Evolutionary conservation across 2,797 vertebrate genomes (phyloP), one percentile per base, ranked within the genome.

Genomic region (Neomorphus geoffroyi): DNA sequence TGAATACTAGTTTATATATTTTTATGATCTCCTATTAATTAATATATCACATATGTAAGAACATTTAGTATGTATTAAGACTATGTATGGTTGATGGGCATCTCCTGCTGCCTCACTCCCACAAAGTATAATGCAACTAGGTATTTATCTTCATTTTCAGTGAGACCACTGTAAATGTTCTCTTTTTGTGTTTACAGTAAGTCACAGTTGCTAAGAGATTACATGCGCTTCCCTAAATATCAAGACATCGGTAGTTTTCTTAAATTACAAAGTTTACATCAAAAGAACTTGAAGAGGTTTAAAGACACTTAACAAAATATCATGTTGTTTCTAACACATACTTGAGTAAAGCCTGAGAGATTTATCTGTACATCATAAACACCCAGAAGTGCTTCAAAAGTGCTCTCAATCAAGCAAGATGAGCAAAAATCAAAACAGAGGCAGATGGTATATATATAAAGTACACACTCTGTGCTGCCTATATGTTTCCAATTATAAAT

Each of bases 371-470:
- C 41, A 16, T 51, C 67, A 58, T 23, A 77, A 84, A 82, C 43
- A 93, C 17, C 24, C 12, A 32, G 30, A 78, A 90, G 18, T 54
- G 5, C 27, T 86, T 79, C 21, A 50, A 60, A 86, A 87, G 22
- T 43, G 10, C 70, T 89, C 64, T 70, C 45, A 51, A 74, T 28
- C 81, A 79, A 81, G 46, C 73, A 65, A 61, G 48, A 54, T 14
- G 10, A 89, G 28, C 7, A 88, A 91, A 64, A 26, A 14, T 43
- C 48, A 80, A 87, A 92, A 18, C 54, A 89, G 56, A 80, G 21
- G 45, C 91, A 94, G 89, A 95, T 93, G 90, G 89, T 32, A 5
- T 45, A 84, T 45, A 84, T 28, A 15, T 27, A 33, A 88, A 56
- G 26, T 56, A 93, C 43, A 91, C 39, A 67, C 61, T 17, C 18